Conservation (phyloP, 2,113 vertebrate genomes). For the Atrichornis clamosus region DNA sequence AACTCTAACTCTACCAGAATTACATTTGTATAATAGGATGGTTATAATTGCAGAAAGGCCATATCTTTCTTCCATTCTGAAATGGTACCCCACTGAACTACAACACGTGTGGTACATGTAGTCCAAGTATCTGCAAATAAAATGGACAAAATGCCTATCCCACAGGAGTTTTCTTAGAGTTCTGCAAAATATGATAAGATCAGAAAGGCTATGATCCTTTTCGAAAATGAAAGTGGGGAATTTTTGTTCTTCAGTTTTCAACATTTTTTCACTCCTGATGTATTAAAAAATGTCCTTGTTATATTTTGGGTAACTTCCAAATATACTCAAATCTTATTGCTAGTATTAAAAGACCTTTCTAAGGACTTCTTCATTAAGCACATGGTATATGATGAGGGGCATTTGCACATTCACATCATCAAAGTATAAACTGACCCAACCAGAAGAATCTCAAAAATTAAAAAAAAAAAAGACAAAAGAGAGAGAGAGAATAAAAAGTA, state of each 20-base stretch:
- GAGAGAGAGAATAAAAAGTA: not conserved
- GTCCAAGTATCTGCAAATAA: not conserved
- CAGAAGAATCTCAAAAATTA: not conserved
- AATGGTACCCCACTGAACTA: rapidly evolving
- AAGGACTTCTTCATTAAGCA: not conserved
- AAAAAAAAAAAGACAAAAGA: not conserved
- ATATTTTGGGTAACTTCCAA: not conserved
- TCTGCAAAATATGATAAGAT: not conserved
- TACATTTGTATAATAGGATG: not conserved
- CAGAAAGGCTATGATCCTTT: not conserved
- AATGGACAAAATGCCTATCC: not conserved
- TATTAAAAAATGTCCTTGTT: not conserved
- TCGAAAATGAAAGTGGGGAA: not conserved
- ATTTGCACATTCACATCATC: not conserved
- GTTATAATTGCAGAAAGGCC: not conserved
- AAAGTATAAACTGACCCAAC: not conserved
- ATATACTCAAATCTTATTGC: not conserved
- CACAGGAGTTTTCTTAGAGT: not conserved
- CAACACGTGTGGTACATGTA: not conserved
- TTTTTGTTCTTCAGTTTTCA: not conserved
- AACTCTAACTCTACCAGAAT: not conserved
- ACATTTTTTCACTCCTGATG: not conserved
- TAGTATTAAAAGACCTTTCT: not conserved
- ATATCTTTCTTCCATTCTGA: rapidly evolving
- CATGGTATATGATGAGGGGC: not conserved